phyloP scores from a whole-genome alignment of 2,888 invertebrate genomes.

The Matsumyia berberina region DNA sequence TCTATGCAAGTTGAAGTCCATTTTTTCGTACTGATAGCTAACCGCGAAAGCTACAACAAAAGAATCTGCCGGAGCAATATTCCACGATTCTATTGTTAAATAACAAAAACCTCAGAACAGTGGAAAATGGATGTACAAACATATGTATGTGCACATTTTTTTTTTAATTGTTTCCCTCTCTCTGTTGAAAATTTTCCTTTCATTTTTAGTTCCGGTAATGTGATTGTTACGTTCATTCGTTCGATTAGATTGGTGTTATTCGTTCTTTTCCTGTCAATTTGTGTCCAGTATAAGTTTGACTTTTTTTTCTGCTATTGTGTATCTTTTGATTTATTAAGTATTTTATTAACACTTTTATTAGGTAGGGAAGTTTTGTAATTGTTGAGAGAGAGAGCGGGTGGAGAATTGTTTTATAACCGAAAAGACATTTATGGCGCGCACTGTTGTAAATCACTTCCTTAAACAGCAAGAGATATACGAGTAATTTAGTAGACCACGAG shows the following conservation, averaged over 20 bases:
- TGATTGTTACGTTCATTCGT: slow-evolving; percentile 53
- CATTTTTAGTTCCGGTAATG: slow-evolving; percentile 70
- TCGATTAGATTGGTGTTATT: slow-evolving; percentile 21
- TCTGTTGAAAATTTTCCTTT: slow-evolving; percentile 50
- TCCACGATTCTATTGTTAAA: slow-evolving; percentile 70
- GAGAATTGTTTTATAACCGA: slow-evolving; percentile 50
- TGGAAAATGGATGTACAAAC: slow-evolving; percentile 24
- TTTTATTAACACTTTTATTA: slow-evolving; percentile 36
- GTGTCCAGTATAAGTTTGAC: slow-evolving; percentile 15
- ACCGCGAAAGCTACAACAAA: slow-evolving; percentile 60
- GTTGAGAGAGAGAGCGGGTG: slow-evolving; percentile 11
- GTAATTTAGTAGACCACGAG: slow-evolving; percentile 62
- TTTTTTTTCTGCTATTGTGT: background rate
- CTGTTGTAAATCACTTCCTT: slow-evolving; percentile 55
- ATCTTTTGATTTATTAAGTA: slow-evolving; percentile 36
- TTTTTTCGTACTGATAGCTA: slow-evolving; percentile 33
- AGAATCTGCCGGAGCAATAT: slow-evolving; percentile 61
- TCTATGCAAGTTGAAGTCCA: slow-evolving; percentile 45
- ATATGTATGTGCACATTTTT: slow-evolving; percentile 18
- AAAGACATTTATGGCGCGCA: slow-evolving; percentile 42
- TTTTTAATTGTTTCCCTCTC: slow-evolving; percentile 29
- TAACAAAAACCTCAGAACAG: slow-evolving; percentile 44
- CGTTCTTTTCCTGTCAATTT: slow-evolving; percentile 33
- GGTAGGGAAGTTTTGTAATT: slow-evolving; percentile 25
- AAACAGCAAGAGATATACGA: slow-evolving; percentile 39